Conservation (phyloP, 2,113 vertebrate genomes). For the Herpetotheres cachinnans region DNA sequence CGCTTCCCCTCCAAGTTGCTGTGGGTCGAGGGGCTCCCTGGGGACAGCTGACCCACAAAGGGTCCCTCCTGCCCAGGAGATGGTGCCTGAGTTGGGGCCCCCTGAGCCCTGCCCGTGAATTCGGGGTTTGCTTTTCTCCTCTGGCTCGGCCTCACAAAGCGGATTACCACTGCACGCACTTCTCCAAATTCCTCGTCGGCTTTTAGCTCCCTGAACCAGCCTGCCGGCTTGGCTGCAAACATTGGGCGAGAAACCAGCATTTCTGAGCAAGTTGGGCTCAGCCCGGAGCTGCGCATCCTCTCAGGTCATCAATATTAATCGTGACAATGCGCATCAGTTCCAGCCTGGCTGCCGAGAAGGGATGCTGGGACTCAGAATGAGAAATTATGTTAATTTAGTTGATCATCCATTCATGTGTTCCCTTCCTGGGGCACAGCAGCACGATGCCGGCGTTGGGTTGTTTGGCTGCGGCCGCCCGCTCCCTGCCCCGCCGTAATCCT, state of each 20-base stretch:
- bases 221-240: not conserved
- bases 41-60: not conserved
- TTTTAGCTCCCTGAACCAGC: not conserved
- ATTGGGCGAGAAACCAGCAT: rapidly evolving
- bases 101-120: rapidly evolving
- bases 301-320: not conserved
- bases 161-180: not conserved
- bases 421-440: not conserved
- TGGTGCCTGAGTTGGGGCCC: rapidly evolving
- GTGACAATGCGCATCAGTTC: not conserved
- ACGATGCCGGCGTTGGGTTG: not conserved
- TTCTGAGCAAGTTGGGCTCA: not conserved
- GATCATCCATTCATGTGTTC: not conserved
- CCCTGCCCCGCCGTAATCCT: not conserved
- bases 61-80: too few species aligned
- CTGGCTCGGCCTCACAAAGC: not conserved
- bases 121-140: not conserved
- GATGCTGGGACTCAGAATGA: not conserved
- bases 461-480: not conserved
- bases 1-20: not conserved
- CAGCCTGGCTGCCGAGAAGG: not conserved
- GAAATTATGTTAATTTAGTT: not conserved
- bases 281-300: not conserved
- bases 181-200: not conserved
- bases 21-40: not conserved